Base-by-base conservation (phyloP, 2,888 invertebrate species). In the Hydrotaea diabolus region DNA sequence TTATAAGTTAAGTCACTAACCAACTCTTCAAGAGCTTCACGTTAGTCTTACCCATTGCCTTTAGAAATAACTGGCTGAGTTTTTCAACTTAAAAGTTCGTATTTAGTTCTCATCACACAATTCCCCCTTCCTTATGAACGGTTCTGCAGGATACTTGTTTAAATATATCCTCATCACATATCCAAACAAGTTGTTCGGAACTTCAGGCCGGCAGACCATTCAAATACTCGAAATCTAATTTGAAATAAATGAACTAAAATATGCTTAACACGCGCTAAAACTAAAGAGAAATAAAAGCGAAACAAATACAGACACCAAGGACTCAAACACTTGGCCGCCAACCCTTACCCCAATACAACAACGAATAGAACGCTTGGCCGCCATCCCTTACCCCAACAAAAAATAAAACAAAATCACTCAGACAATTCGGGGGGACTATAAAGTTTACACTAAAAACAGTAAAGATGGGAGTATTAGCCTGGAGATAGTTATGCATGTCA, bases 191-290 rank as follows among this genome's bases (percentile, higher is more conserved):
- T 53, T 23, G n/a, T 53, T 71, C 53, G 55, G n/a, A 57, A 26
- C 21, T 43, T 39, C 73, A 39, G 39, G 7, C 3, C 7, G n/a
- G 23, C 7, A 1, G 21, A 57, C 39, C 36, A 39, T 57, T 73
- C 21, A 73, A 62, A 74, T 81, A 49, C 55, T 74, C 59, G 15
- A 81, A 90, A 90, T 90, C 89, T 89, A 90, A 90, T 90, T 90
- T 90, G 87, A 88, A 88, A 89, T 90, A 90, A 90, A 90, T 90
- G 89, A 90, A 89, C 90, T 90, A 88, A 84, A 90, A 90, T 90
- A 90, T 90, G 90, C 90, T 89, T 89, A 90, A 90, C 90, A 90
- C 90, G 90, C 89, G 88, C 89, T 77, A 69, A 81, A 83, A 72
- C 80, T 77, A 39, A 53, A 64, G 11, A 55, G 55, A 15, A 57